A percentile compares a stretch with the other conserved stretches of the same genome.
Conservation (phyloP, 1,140 invertebrate genomes). For the Apocrypta bakeri region DNA sequence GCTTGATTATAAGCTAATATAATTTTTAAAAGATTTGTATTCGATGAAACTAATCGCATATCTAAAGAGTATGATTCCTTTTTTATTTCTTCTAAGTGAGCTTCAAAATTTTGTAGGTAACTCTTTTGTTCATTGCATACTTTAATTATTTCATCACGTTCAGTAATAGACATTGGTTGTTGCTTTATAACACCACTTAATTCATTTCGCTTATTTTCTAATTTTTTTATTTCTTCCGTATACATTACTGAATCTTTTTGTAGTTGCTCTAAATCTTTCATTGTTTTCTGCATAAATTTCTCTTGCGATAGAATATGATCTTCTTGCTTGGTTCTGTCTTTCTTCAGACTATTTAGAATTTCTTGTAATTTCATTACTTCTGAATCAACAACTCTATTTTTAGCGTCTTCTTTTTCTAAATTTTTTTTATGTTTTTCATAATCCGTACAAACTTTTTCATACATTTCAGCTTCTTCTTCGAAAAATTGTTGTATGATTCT, state of each 20-base stretch:
- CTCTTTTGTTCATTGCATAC: slow-evolving; percentile 58
- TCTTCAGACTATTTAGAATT: slow-evolving; percentile 46
- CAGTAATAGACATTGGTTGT: slow-evolving; percentile 61
- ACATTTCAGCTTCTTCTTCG: slow-evolving; percentile 52
- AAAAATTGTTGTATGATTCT: slow-evolving; percentile 57
- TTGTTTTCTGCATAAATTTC: slow-evolving; percentile 50
- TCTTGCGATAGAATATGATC: slow-evolving; percentile 49
- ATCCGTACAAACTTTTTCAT: slow-evolving; percentile 42
- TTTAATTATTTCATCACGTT: slow-evolving; percentile 59
- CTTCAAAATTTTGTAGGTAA: slow-evolving; percentile 58
- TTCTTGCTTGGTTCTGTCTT: slow-evolving; percentile 51
- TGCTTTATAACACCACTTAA: slow-evolving; percentile 54
- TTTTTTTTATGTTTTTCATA: slow-evolving; percentile 49
- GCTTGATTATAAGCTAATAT: slow-evolving; percentile 63
- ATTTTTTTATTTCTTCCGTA: slow-evolving; percentile 51
- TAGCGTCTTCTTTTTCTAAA: slow-evolving; percentile 46
- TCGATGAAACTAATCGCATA: slow-evolving; percentile 59
- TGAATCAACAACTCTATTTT: slow-evolving; percentile 48
- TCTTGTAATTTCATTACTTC: slow-evolving; percentile 51
- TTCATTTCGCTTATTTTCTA: slow-evolving; percentile 50
- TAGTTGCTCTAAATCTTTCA: slow-evolving; percentile 55
- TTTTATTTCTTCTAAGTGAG: slow-evolving; percentile 63
- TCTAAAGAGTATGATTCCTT: slow-evolving; percentile 63
- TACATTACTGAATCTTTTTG: slow-evolving; percentile 48
- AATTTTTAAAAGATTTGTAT: slow-evolving; percentile 59